Evolutionary conservation across 2,888 invertebrate genomes (phyloP).

Genomic region (Cremastinae sp.): DNA sequence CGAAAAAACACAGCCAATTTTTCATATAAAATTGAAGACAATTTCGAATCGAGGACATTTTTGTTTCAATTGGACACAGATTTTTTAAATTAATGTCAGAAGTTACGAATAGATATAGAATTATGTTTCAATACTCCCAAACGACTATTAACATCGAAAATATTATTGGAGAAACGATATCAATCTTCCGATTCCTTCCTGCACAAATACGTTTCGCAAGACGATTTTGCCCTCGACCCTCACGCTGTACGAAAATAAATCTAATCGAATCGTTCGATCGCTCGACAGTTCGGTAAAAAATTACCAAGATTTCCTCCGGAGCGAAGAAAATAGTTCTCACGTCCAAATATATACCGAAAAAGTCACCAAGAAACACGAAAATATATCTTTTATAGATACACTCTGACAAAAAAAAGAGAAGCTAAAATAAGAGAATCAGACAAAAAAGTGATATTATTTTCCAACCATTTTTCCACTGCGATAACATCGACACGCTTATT

Average conservation of each 20-base stretch:
- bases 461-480: background rate
- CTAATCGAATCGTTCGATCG: background rate
- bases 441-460: background rate
- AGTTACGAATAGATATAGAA: background rate
- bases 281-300: background rate
- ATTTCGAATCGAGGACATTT: too few species aligned
- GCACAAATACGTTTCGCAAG: slow-evolving; percentile 4
- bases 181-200: background rate
- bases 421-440: too few species aligned
- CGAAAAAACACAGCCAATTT: too few species aligned
- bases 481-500: background rate
- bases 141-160: background rate
- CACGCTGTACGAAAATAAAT: slow-evolving; percentile 1
- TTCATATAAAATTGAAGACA: too few species aligned
- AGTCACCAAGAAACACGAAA: background rate
- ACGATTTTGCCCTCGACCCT: background rate
- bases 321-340: background rate
- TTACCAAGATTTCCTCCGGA: too few species aligned
- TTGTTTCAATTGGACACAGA: too few species aligned
- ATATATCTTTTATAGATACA: too few species aligned
- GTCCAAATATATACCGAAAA: background rate
- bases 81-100: background rate
- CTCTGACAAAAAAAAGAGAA: too few species aligned
- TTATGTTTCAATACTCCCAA: background rate
- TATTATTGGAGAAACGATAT: slow-evolving; percentile 2